These are phyloP conservation scores for Strix aluco DNA, from an alignment of 2,113 vertebrate species.

Conservation along the genomic window DNA sequence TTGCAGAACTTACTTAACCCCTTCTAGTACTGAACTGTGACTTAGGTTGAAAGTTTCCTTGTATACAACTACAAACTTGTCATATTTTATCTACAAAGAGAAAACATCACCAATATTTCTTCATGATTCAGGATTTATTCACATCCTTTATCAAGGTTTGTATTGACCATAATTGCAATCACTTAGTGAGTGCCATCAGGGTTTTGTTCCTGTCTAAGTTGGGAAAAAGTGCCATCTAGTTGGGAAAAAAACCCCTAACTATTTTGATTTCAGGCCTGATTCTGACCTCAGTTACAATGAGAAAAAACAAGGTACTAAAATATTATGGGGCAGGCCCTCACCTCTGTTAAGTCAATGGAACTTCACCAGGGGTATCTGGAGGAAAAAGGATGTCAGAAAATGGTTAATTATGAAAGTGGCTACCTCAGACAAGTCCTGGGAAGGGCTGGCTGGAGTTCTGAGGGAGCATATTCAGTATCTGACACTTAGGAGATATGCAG, in stretches of 20 bases:
- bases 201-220: neutral
- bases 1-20: neutral
- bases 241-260: neutral
- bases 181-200: neutral
- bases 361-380: neutral
- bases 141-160: neutral
- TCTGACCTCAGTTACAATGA: neutral
- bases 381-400: neutral
- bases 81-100: neutral
- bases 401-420: neutral
- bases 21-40: neutral
- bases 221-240: too few species aligned
- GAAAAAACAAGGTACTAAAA: neutral
- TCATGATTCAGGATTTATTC: neutral
- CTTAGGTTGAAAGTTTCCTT: neutral
- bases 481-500: neutral
- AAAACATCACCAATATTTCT: neutral
- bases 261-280: neutral
- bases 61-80: neutral
- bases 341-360: neutral
- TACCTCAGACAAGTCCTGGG: neutral
- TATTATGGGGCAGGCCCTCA: neutral
- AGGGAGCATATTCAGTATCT: neutral
- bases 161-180: neutral
- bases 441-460: neutral